Evolutionary conservation across 1,140 invertebrate genomes (phyloP).

Genomic region (Sitobion miscanthi): DNA sequence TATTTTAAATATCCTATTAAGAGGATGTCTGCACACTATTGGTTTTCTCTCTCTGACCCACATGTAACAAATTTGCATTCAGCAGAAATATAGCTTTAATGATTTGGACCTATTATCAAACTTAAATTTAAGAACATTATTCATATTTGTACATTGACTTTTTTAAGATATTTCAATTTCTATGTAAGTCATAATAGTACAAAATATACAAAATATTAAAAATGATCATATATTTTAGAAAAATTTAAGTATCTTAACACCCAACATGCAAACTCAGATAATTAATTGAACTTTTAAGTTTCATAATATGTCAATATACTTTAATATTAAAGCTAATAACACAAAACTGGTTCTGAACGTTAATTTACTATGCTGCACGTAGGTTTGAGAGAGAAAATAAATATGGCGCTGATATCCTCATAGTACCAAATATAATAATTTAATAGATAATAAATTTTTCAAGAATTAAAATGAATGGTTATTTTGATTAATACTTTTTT

Average conservation of each 20-base stretch:
- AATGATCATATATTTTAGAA: not conserved
- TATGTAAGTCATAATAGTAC: not conserved
- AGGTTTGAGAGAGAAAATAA: not conserved
- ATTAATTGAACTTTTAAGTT: not conserved
- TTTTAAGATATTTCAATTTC: not conserved
- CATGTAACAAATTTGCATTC: not conserved
- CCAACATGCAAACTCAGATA: not conserved
- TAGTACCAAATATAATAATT: not conserved
- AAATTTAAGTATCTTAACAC: not conserved
- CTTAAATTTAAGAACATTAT: not conserved
- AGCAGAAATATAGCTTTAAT: not conserved
- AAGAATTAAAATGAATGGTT: no score
- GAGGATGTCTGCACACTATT: not conserved
- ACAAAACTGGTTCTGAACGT: not conserved
- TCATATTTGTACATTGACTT: not conserved
- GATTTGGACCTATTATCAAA: not conserved
- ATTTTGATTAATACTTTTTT: no score
- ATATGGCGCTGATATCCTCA: not conserved
- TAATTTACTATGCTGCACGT: not conserved
- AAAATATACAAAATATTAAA: not conserved
- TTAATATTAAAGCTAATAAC: not conserved
- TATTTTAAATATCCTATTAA: not conserved
- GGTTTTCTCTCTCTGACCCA: not conserved
- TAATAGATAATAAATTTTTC: not conserved
- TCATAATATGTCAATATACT: not conserved